Conservation (phyloP, 2,888 invertebrate species). For the Drosophila subquinaria region DNA sequence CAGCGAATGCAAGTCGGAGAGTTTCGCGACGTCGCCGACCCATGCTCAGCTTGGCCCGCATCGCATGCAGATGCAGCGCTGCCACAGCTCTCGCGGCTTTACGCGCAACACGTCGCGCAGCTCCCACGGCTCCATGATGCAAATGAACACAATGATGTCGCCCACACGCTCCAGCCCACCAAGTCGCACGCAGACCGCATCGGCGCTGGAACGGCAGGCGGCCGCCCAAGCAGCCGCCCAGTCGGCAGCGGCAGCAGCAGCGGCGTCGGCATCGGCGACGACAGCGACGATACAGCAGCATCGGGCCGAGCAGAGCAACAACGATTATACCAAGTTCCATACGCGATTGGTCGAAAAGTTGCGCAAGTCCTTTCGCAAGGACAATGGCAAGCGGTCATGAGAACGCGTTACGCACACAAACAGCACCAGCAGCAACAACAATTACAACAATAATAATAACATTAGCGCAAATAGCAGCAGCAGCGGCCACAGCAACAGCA, state of each 20-base stretch:
- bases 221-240: constrained; percentile 56
- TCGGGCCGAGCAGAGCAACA: constrained; percentile 84
- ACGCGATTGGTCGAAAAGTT: constrained; percentile 90
- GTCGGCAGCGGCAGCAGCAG: constrained; percentile 34
- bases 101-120: constrained; percentile 88
- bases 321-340: constrained; percentile 90
- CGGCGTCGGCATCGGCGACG: constrained; percentile 32
- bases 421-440: constrained; percentile 31
- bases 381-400: constrained; percentile 84
- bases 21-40: constrained; percentile 87
- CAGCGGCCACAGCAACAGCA: constrained; percentile 18
- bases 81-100: constrained; percentile 87
- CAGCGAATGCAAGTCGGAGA: constrained; percentile 85
- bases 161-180: constrained; percentile 88
- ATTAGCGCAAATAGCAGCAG: background rate
- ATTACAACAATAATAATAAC: constrained; percentile 6
- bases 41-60: constrained; percentile 80
- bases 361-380: constrained; percentile 88
- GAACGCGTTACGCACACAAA: constrained; percentile 57
- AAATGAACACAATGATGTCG: constrained; percentile 82
- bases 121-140: constrained; percentile 86
- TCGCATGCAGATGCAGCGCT: constrained; percentile 85
- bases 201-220: constrained; percentile 67
- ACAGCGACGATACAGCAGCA: constrained; percentile 63
- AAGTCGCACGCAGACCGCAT: constrained; percentile 85